Conservation (phyloP, 2,888 invertebrate species). For the Allacma fusca region DNA sequence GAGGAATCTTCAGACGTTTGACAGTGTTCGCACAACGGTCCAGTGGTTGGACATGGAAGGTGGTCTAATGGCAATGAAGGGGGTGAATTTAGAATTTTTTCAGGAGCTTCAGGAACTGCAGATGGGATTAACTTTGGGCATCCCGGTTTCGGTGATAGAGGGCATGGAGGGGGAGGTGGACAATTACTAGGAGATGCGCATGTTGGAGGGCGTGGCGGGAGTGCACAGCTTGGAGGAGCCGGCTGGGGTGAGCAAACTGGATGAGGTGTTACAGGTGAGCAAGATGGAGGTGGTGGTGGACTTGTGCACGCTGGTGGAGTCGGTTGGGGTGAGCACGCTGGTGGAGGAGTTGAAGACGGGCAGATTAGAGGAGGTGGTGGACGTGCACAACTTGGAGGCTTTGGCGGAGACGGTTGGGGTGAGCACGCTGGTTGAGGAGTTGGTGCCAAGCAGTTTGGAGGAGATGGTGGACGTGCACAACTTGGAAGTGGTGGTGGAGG, state of each 20-base stretch:
- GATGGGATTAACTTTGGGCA: neutral
- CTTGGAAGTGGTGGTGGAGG: too few species aligned
- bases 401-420: neutral
- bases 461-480: too few species aligned
- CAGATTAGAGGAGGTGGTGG: slow-evolving; percentile 7
- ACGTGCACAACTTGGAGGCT: neutral
- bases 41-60: too few species aligned
- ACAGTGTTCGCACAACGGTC: too few species aligned
- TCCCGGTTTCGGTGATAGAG: slow-evolving; percentile 35
- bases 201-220: neutral
- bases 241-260: neutral
- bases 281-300: neutral
- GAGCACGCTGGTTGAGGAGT: too few species aligned
- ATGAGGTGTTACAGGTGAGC: slow-evolving; percentile 16
- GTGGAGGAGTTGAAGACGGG: neutral
- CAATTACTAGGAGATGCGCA: neutral
- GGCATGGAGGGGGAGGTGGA: slow-evolving; percentile 25
- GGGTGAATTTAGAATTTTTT: too few species aligned
- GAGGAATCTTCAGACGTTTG: too few species aligned
- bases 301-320: slow-evolving; percentile 29
- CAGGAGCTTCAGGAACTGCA: too few species aligned
- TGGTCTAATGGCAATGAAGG: too few species aligned
- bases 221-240: neutral
- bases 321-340: slow-evolving; percentile 13
- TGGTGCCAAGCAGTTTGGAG: too few species aligned